These are phyloP conservation scores for Carduelis carduelis DNA, from an alignment of 2,797 vertebrate species.

Conservation along the genomic window DNA sequence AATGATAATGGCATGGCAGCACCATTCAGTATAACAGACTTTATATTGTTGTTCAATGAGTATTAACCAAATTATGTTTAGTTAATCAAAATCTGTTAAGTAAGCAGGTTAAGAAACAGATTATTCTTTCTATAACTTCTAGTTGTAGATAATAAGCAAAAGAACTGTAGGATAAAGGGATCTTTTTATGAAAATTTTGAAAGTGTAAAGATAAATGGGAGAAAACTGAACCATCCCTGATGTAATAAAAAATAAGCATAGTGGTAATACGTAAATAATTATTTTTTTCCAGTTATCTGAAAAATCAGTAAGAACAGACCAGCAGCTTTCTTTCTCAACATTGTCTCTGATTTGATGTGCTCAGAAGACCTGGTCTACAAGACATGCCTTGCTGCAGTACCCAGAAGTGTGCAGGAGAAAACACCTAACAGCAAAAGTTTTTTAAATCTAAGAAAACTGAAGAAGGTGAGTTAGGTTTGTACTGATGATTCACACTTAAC, in stretches of 20 bases:
- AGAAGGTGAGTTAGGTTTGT: background rate
- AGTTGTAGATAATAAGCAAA: background rate
- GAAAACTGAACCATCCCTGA: background rate
- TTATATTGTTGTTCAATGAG: background rate
- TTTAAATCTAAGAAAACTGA: background rate
- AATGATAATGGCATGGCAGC: background rate
- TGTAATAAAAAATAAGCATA: background rate
- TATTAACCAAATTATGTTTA: background rate
- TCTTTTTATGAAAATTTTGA: background rate
- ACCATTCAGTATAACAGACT: background rate
- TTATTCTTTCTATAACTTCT: background rate
- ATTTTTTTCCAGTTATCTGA: background rate
- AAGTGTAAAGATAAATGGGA: background rate
- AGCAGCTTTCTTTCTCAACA: background rate
- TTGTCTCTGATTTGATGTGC: background rate
- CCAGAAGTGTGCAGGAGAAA: background rate
- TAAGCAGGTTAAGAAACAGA: background rate
- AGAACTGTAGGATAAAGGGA: background rate
- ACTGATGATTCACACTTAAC: constrained; percentile 62
- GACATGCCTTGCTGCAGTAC: background rate
- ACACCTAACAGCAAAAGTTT: background rate
- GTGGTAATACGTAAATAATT: background rate
- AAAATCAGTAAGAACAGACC: background rate
- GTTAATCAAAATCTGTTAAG: background rate
- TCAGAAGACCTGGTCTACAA: background rate